Evolutionary conservation across 2,797 vertebrate genomes (phyloP).

Genomic region (Lagodon rhomboides): DNA sequence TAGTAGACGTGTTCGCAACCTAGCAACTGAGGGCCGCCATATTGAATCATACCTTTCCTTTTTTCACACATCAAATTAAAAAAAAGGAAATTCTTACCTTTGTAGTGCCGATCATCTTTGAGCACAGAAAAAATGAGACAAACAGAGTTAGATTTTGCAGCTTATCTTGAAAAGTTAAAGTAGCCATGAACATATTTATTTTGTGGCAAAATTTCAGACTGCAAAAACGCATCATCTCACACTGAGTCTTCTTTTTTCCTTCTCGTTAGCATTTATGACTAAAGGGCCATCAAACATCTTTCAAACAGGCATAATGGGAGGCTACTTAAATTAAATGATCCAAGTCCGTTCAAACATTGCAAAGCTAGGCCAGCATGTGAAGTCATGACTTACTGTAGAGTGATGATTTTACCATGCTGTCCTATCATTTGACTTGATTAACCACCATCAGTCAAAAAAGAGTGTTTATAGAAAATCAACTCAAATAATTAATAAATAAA

Average conservation of each 20-base stretch:
- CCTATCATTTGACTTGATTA: no score
- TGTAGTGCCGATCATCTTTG: slow-evolving; percentile 81
- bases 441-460: no score
- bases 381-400: background rate
- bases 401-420: no score
- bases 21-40: no score
- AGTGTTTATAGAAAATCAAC: no score
- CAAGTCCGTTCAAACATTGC: no score
- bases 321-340: background rate
- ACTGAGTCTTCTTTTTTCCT: background rate
- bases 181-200: background rate
- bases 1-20: no score
- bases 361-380: background rate
- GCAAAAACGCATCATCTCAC: background rate
- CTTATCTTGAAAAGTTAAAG: background rate
- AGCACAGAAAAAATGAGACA: slow-evolving; percentile 31
- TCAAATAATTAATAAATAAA: no score
- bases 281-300: no score
- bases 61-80: background rate
- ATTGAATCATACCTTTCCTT: background rate
- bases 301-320: background rate
- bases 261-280: background rate
- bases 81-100: slow-evolving; percentile 74
- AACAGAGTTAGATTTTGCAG: background rate
- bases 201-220: background rate